Evolutionary conservation across 1,140 invertebrate genomes (phyloP).

Genomic region (Hydropsyche tenuis): DNA sequence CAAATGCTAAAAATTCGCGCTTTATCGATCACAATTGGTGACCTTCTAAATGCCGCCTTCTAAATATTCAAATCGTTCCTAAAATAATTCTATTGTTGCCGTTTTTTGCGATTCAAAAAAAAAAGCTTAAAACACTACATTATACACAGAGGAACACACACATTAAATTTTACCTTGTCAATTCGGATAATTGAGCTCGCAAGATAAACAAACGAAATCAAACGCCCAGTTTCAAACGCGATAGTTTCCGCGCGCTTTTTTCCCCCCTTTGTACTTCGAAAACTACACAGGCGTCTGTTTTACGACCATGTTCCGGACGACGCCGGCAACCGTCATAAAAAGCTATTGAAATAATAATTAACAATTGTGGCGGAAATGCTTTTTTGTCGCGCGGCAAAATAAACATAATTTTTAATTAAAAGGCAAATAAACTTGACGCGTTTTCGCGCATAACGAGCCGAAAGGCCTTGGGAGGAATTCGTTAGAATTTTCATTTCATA

Average conservation of each 20-base stretch:
- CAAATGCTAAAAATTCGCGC: too few relatives aligned
- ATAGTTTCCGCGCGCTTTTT: background rate
- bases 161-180: conserved; percentile 9
- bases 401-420: too few relatives aligned
- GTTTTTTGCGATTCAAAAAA: too few relatives aligned
- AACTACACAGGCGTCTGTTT: too few relatives aligned
- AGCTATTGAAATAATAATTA: background rate
- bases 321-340: background rate
- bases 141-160: background rate
- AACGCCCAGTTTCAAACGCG: background rate
- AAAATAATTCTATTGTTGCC: background rate
- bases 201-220: background rate
- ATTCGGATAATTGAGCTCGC: background rate
- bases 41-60: background rate
- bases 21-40: background rate
- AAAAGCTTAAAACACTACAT: conserved; percentile 2
- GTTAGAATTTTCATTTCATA: too few relatives aligned
- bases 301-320: conserved; percentile 9
- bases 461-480: background rate
- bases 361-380: background rate
- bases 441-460: background rate
- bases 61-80: background rate
- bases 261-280: too few relatives aligned
- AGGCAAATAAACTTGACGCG: background rate
- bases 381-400: conserved; percentile 11